phyloP scores from a whole-genome alignment of 92 coral and sea anemone species.

The Umimayanthus chanpuru region DNA sequence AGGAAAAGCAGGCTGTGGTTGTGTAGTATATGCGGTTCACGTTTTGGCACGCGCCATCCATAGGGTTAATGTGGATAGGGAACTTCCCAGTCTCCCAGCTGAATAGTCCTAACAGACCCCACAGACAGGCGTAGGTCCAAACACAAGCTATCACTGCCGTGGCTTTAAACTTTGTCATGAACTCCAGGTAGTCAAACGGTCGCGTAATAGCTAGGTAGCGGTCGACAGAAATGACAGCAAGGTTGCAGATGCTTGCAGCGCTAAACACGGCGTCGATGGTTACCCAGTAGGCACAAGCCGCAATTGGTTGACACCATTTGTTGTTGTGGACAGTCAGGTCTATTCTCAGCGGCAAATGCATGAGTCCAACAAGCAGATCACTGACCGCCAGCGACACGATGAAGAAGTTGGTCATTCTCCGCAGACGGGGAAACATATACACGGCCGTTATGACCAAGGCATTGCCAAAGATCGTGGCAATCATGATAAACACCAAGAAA shows the following conservation, averaged over 20 bases:
- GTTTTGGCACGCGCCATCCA: background rate
- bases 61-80: slow-evolving; percentile 8
- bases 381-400: slow-evolving; percentile 91
- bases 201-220: slow-evolving; percentile 90
- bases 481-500: slow-evolving; percentile 76
- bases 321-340: slow-evolving; percentile 74
- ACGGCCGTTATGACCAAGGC: slow-evolving; percentile 89
- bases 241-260: slow-evolving; percentile 87
- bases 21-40: slow-evolving; percentile 53
- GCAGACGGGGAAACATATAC: slow-evolving; percentile 72
- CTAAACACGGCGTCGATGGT: slow-evolving; percentile 79
- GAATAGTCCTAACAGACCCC: slow-evolving; percentile 79
- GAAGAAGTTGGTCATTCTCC: slow-evolving; percentile 89
- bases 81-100: slow-evolving; percentile 63
- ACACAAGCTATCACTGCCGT: slow-evolving; percentile 74
- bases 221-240: slow-evolving; percentile 90
- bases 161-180: slow-evolving; percentile 80
- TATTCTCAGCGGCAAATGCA: slow-evolving; percentile 84
- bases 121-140: slow-evolving; percentile 81
- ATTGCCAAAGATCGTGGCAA: slow-evolving; percentile 88
- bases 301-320: slow-evolving; percentile 71
- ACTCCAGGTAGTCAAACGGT: slow-evolving; percentile 80
- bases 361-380: slow-evolving; percentile 80
- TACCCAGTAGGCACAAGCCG: slow-evolving; percentile 79
- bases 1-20: slow-evolving; percentile 47